Percentiles rank a stretch among this genome's conserved stretches.
Conservation (phyloP, 1,140 invertebrate species). For the Pygmarrhopalites habei region DNA sequence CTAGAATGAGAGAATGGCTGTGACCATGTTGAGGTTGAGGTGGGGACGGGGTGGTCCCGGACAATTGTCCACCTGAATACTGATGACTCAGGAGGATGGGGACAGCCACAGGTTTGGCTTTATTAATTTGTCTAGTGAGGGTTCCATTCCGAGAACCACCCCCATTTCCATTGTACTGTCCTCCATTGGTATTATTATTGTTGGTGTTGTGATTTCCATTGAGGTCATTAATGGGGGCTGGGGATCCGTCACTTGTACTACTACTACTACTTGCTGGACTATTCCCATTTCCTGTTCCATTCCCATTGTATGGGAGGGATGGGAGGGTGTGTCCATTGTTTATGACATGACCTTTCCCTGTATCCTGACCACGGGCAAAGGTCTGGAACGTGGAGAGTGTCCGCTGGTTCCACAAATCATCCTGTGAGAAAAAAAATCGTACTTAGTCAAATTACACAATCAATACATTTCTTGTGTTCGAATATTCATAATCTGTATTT, state of each 20-base stretch:
- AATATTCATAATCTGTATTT: too few species aligned
- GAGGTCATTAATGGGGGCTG: slow-evolving; percentile 3
- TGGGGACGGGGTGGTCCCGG: background rate
- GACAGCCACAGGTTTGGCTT: slow-evolving; percentile 19
- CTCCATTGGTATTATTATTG: background rate
- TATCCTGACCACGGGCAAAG: slow-evolving; percentile 40
- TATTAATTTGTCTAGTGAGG: slow-evolving; percentile 15
- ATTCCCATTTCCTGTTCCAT: slow-evolving; percentile 1
- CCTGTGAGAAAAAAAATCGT: slow-evolving; percentile 31
- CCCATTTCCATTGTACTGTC: background rate
- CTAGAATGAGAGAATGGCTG: background rate
- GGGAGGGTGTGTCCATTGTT: slow-evolving; percentile 4
- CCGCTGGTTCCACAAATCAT: slow-evolving; percentile 43
- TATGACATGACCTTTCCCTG: slow-evolving; percentile 4
- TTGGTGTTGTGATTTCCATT: too few species aligned
- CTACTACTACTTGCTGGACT: slow-evolving; percentile 4
- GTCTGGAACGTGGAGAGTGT: slow-evolving; percentile 44
- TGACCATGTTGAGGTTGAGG: background rate
- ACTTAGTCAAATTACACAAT: background rate
- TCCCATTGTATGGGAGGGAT: background rate
- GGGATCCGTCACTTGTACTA: background rate
- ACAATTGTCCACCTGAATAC: background rate
- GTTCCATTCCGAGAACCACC: background rate
- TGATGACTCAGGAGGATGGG: slow-evolving; percentile 15
- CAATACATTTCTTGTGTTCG: background rate